Conservation (phyloP, 2,888 invertebrate species). For the Eugnorisma glareosa region DNA sequence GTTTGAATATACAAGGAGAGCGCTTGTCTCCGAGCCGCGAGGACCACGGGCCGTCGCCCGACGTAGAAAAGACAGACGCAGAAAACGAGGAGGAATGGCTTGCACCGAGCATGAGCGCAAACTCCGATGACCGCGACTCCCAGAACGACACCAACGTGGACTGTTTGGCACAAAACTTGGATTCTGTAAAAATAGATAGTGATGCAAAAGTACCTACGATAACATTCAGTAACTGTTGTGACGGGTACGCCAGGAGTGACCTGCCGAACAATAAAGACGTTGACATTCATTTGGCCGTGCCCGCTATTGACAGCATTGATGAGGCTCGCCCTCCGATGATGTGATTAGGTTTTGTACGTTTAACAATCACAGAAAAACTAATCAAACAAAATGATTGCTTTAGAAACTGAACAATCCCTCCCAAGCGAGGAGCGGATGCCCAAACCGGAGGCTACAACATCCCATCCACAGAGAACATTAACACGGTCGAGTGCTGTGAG, state of each 20-base stretch:
- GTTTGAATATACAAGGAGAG: conserved; percentile 83
- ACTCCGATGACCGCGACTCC: conserved; percentile 80
- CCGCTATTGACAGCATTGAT: conserved; percentile 83
- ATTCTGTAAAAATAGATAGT: conserved; percentile 81
- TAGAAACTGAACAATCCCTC: conserved; percentile 86
- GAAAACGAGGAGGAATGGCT: conserved; percentile 89
- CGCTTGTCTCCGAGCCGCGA: conserved; percentile 80
- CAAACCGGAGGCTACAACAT: conserved; percentile 83
- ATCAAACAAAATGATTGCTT: conserved; percentile 83
- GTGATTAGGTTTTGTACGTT: conserved; percentile 75
- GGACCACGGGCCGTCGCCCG: conserved; percentile 78
- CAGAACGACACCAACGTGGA: conserved; percentile 79
- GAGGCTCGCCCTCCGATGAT: conserved; percentile 88
- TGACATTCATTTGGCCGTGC: conserved; percentile 85
- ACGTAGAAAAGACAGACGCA: conserved; percentile 76
- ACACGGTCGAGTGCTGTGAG: conserved; percentile 91
- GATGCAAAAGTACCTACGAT: conserved; percentile 86
- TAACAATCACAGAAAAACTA: conserved; percentile 61
- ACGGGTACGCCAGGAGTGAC: conserved; percentile 78
- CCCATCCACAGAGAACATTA: conserved; percentile 86
- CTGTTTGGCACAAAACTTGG: conserved; percentile 80
- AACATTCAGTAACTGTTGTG: conserved; percentile 89
- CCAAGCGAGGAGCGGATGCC: conserved; percentile 82
- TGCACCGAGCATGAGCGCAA: conserved; percentile 85
- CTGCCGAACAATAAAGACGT: conserved; percentile 81